Percentiles rank a stretch among this genome's conserved stretches.
phyloP scores from a whole-genome alignment of 2,888 invertebrate species.

The Candidula unifasciata region DNA sequence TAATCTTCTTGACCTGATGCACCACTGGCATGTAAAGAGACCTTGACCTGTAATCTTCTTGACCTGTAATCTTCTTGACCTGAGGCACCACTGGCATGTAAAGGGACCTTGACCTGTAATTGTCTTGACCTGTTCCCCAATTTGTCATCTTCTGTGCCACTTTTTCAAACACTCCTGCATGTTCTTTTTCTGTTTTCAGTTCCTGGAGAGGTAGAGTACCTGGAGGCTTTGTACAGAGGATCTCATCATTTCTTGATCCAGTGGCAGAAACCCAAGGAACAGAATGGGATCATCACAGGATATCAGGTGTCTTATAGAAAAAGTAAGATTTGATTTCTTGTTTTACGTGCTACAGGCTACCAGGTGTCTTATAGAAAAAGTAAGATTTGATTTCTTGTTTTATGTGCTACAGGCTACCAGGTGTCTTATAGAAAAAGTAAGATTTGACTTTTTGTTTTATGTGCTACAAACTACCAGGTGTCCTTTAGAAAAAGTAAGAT shows the following conservation, averaged over 20 bases:
- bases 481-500: slow-evolving; percentile 85
- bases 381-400: slow-evolving; percentile 57
- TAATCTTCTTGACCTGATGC: too few relatives aligned
- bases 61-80: too few relatives aligned
- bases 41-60: too few relatives aligned
- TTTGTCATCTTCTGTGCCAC: too few relatives aligned
- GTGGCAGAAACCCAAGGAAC: slow-evolving; percentile 94
- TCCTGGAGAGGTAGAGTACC: slow-evolving; percentile 63
- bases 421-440: slow-evolving; percentile 88
- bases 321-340: slow-evolving; percentile 68
- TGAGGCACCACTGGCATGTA: too few relatives aligned
- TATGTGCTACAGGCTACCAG: slow-evolving; percentile 89
- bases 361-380: slow-evolving; percentile 90
- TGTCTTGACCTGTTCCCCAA: too few relatives aligned
- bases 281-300: slow-evolving; percentile 93
- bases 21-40: too few relatives aligned
- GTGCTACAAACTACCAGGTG: slow-evolving; percentile 93
- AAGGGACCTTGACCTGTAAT: too few relatives aligned
- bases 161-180: too few relatives aligned
- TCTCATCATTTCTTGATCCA: slow-evolving; percentile 81
- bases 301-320: slow-evolving; percentile 94
- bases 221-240: slow-evolving; percentile 65
- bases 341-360: slow-evolving; percentile 87
- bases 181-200: slow-evolving; percentile 55
- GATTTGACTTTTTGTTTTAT: slow-evolving; percentile 38